Conservation (phyloP, 2,888 invertebrate genomes). For the Strigamia crassipes region DNA sequence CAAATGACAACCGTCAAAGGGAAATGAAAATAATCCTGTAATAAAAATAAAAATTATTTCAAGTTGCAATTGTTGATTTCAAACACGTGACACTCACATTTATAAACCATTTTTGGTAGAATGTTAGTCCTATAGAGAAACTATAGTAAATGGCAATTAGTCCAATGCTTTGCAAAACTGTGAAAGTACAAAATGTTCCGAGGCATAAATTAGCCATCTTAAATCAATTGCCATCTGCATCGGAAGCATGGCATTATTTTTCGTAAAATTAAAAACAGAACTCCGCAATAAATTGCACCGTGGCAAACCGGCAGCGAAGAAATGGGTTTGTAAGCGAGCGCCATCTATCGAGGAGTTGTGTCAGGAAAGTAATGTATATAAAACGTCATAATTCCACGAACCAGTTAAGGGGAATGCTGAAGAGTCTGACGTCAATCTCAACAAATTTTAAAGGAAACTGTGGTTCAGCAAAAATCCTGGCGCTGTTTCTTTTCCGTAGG, state of each 20-base stretch:
- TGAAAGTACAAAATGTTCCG: not conserved
- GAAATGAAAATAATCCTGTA: slow-evolving; percentile 70
- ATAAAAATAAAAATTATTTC: slow-evolving; percentile 48
- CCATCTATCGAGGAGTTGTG: no score
- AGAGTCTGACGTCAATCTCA: no score
- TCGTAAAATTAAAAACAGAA: not conserved
- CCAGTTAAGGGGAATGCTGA: no score
- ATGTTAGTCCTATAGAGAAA: slow-evolving; percentile 92
- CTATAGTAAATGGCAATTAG: slow-evolving; percentile 83
- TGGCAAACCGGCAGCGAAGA: no score
- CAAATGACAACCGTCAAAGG: slow-evolving; percentile 88
- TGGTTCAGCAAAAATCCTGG: no score
- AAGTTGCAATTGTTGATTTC: not conserved
- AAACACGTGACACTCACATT: slow-evolving; percentile 65
- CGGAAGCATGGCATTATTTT: not conserved
- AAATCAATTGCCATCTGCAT: not conserved
- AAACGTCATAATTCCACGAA: no score
- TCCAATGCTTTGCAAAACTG: slow-evolving; percentile 55
- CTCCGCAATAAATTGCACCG: not conserved
- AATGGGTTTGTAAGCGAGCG: not conserved
- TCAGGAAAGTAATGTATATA: no score
- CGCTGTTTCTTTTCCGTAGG: no score
- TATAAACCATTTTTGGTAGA: slow-evolving; percentile 93
- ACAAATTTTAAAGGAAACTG: no score
- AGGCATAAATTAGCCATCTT: not conserved